phyloP scores from a whole-genome alignment of 2,888 invertebrate genomes.

The Dioctria rufipes region DNA sequence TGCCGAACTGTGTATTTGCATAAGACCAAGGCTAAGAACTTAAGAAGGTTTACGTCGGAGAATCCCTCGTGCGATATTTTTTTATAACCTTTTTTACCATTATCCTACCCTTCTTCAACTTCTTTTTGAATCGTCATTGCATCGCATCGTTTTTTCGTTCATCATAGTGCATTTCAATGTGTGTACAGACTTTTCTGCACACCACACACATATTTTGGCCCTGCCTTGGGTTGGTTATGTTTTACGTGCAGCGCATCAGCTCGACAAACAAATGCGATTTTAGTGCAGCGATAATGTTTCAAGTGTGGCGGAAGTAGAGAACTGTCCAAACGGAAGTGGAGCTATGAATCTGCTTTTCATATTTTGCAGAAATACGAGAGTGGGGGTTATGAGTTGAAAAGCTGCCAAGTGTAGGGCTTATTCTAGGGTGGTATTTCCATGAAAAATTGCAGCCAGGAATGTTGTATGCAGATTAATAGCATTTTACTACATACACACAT shows the following conservation, averaged over 20 bases:
- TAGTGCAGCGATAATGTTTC: background rate
- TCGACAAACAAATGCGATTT: background rate
- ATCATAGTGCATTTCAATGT: no score
- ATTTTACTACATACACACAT: background rate
- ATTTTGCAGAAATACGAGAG: background rate
- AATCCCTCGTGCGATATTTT: background rate
- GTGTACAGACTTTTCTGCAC: background rate
- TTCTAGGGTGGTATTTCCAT: background rate
- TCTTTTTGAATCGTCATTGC: no score
- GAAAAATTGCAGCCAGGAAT: slow-evolving; percentile 14
- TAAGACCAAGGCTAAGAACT: background rate
- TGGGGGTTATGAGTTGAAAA: background rate
- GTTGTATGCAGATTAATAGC: background rate
- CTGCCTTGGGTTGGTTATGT: background rate
- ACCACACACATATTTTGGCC: background rate
- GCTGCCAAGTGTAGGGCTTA: background rate
- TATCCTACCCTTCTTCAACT: no score
- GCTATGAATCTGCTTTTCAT: slow-evolving; percentile 15
- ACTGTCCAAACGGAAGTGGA: slow-evolving; percentile 25
- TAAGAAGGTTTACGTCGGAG: background rate
- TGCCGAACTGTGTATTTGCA: slow-evolving; percentile 1
- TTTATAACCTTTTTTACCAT: no score
- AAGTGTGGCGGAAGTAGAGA: slow-evolving; percentile 17
- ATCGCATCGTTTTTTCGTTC: no score
- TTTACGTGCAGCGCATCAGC: background rate